These are phyloP conservation scores for Rhamphomyia laevipes DNA, from an alignment of 2,888 invertebrate genomes.

Conservation along the genomic window DNA sequence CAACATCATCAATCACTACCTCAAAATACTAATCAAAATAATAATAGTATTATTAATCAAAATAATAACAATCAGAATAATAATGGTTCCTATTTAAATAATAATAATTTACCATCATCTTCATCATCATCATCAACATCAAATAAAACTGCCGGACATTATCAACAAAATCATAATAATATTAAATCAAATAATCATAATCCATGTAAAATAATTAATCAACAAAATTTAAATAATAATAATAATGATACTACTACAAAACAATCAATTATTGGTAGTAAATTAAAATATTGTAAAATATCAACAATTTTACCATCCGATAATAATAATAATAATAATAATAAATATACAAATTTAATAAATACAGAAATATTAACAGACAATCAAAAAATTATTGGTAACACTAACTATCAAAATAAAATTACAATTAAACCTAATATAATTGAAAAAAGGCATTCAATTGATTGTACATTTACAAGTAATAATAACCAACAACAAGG, in stretches of 20 bases:
- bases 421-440: background rate
- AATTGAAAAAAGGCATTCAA: slow-evolving; percentile 20
- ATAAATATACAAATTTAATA: background rate
- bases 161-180: too few species aligned
- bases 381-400: too few species aligned
- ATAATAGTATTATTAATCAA: background rate
- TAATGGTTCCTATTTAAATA: background rate
- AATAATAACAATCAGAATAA: background rate
- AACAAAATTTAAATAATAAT: background rate
- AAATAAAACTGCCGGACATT: too few species aligned
- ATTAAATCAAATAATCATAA: too few species aligned
- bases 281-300: slow-evolving; percentile 12
- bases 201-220: too few species aligned
- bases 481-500: background rate
- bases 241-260: background rate
- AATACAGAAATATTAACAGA: background rate
- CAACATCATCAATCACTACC: background rate
- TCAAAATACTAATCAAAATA: background rate
- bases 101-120: background rate
- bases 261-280: slow-evolving; percentile 1
- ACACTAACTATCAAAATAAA: too few species aligned
- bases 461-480: slow-evolving; percentile 16
- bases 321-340: background rate
- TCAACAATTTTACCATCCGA: background rate
- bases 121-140: too few species aligned